Conservation (phyloP, 2,888 invertebrate genomes). For the Platycnemis pennipes region DNA sequence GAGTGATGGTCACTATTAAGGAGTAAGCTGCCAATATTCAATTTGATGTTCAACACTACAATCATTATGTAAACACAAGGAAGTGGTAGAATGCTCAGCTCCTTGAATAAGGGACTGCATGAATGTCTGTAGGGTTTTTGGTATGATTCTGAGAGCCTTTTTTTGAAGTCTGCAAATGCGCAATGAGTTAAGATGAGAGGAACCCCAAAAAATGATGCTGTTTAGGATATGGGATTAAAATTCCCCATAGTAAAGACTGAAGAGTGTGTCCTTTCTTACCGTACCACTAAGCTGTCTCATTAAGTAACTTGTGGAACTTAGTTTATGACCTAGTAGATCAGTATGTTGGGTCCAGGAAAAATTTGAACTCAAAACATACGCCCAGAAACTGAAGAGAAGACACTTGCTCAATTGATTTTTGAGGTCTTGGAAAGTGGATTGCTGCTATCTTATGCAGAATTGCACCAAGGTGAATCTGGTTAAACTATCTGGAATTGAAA, state of each 20-base stretch:
- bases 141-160: not conserved
- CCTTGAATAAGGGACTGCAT: not conserved
- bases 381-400: too few relatives aligned
- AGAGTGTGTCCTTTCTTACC: too few relatives aligned
- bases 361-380: too few relatives aligned
- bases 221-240: not conserved
- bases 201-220: not conserved
- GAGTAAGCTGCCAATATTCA: not conserved
- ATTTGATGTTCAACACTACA: not conserved
- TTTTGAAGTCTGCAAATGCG: not conserved
- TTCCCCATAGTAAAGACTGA: too few relatives aligned
- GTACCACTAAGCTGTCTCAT: not conserved
- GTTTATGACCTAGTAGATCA: not conserved
- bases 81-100: not conserved
- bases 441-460: too few relatives aligned
- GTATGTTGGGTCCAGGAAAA: not conserved
- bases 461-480: too few relatives aligned
- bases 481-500: too few relatives aligned
- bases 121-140: not conserved
- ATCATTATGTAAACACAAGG: not conserved
- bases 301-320: not conserved
- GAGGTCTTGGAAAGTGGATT: too few relatives aligned
- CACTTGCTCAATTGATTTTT: not conserved
- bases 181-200: too few relatives aligned
- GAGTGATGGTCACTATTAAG: too few relatives aligned